Percentiles rank a stretch among this genome's conserved stretches.
Conservation (phyloP, 1,140 invertebrate genomes). For the Tetragonula clypearis region DNA sequence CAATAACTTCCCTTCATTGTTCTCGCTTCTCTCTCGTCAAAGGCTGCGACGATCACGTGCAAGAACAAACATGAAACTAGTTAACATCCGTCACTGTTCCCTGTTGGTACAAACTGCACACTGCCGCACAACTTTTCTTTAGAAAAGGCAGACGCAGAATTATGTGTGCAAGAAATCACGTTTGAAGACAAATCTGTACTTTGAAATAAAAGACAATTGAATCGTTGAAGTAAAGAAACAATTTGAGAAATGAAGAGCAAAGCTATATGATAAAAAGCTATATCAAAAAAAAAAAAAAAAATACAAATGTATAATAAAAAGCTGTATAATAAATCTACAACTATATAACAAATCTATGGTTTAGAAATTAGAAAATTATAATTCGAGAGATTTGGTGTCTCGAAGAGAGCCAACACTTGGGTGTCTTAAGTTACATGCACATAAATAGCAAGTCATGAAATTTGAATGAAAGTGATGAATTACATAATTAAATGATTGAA, state of each 20-base stretch:
- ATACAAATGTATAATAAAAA: too few relatives aligned
- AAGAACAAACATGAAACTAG: background rate
- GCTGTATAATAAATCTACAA: too few relatives aligned
- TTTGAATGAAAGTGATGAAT: background rate
- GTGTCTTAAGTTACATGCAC: background rate
- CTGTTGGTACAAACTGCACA: background rate
- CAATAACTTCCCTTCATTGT: conserved; percentile 3
- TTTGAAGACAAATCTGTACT: background rate
- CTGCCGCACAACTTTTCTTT: background rate
- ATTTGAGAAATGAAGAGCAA: too few relatives aligned
- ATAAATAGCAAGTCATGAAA: background rate
- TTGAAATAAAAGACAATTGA: background rate
- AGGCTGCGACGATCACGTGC: too few relatives aligned
- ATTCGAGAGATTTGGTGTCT: background rate
- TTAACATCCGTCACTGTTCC: background rate
- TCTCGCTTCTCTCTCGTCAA: background rate
- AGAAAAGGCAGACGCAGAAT: background rate
- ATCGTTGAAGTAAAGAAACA: too few relatives aligned
- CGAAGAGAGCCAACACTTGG: background rate
- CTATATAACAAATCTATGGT: too few relatives aligned
- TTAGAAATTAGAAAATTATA: background rate
- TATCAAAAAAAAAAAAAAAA: too few relatives aligned
- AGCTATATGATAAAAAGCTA: too few relatives aligned
- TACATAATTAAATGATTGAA: background rate
- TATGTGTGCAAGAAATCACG: background rate